A percentile compares a stretch with the other conserved stretches of the same genome.
phyloP scores from a whole-genome alignment of 2,113 vertebrate genomes.

The Rhinoptilus africanus region DNA sequence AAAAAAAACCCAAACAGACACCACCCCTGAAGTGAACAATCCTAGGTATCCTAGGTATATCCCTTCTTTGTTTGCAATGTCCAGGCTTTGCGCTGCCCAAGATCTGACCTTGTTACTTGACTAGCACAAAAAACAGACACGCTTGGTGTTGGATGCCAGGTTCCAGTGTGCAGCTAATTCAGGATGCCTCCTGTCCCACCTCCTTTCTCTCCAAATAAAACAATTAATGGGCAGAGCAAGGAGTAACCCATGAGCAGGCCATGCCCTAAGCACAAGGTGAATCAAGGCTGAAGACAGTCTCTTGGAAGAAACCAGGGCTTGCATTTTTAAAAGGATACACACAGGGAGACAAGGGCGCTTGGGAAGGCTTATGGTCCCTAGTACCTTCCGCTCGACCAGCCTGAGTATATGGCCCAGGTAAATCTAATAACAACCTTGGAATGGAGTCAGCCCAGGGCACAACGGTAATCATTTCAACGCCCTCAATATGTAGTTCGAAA shows the following conservation, averaged over 20 bases:
- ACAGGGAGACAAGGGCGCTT: background rate
- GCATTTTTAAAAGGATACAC: no score
- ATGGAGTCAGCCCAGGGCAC: background rate
- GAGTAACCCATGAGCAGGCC: background rate
- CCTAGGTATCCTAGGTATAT: no score
- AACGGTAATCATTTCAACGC: background rate
- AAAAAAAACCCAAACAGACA: background rate
- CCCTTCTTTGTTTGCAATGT: background rate
- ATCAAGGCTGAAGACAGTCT: background rate
- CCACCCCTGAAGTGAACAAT: background rate
- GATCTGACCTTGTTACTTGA: background rate
- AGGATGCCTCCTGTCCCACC: background rate
- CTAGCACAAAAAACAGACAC: fast-evolving
- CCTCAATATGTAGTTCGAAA: background rate
- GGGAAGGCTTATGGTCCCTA: background rate
- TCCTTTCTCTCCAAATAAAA: background rate
- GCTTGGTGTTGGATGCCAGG: background rate
- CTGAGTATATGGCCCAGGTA: background rate
- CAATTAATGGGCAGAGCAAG: fast-evolving
- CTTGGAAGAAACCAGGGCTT: background rate
- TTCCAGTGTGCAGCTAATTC: background rate
- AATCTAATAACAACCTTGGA: background rate
- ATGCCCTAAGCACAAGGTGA: background rate
- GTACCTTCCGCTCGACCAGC: background rate
- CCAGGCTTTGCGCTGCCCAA: background rate